phyloP scores from a whole-genome alignment of 2,888 invertebrate genomes.

The Diplazon laetatorius region DNA sequence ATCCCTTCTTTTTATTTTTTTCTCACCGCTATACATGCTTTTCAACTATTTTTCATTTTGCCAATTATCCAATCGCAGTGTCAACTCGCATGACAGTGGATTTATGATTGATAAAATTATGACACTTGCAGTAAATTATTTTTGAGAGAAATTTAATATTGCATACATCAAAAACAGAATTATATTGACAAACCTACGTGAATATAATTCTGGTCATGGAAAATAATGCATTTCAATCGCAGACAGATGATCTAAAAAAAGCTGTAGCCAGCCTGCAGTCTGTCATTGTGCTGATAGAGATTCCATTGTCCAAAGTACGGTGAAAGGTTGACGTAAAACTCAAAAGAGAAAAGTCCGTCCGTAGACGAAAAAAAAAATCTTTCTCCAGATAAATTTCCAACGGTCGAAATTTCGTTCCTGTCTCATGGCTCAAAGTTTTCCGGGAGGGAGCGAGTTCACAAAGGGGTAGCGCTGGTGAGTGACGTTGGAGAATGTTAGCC shows the following conservation, averaged over 20 bases:
- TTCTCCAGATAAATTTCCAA: conserved; percentile 24
- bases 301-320: too few relatives aligned
- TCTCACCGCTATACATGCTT: not conserved
- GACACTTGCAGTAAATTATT: too few relatives aligned
- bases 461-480: conserved; percentile 19
- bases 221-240: not conserved
- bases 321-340: too few relatives aligned
- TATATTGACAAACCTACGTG: too few relatives aligned
- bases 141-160: too few relatives aligned
- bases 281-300: too few relatives aligned
- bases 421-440: conserved; percentile 48
- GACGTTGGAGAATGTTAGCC: not conserved
- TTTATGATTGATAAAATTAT: not conserved
- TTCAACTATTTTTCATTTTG: conserved; percentile 17
- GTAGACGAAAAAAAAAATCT: conserved; percentile 3
- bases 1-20: too few relatives aligned
- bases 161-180: too few relatives aligned
- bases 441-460: conserved; percentile 44
- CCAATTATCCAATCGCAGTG: conserved; percentile 23
- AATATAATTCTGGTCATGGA: too few relatives aligned
- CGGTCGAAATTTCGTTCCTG: conserved; percentile 26
- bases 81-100: not conserved
- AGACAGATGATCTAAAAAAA: not conserved
- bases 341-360: not conserved
- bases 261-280: too few relatives aligned